Percentiles rank a stretch among this genome's conserved stretches.
These are phyloP conservation scores for Lumbricus terrestris DNA, from an alignment of 2,888 invertebrate genomes.

Conservation along the genomic window DNA sequence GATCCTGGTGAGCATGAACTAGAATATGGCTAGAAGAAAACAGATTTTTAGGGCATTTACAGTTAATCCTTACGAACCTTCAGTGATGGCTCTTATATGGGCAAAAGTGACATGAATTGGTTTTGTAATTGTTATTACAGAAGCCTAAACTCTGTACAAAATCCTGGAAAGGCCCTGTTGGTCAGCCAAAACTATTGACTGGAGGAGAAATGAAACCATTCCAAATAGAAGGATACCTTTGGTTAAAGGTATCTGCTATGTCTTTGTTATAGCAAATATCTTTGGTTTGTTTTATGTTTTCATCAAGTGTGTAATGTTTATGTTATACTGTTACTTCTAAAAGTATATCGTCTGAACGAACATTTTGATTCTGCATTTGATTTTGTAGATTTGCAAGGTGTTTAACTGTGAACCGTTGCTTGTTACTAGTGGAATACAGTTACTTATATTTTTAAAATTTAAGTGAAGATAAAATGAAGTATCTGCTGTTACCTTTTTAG, in stretches of 20 bases:
- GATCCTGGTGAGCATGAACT: no score
- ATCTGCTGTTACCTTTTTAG: constrained; percentile 44
- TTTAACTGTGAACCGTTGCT: neutral
- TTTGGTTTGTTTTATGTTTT: neutral
- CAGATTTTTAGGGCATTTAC: no score
- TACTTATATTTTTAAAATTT: neutral
- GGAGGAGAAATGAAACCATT: neutral
- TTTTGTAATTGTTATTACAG: neutral
- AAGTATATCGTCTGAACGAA: neutral
- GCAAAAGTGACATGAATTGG: neutral
- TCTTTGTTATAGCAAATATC: neutral
- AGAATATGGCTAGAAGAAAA: no score
- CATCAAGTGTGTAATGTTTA: neutral
- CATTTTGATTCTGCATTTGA: neutral
- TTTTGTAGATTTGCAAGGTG: neutral
- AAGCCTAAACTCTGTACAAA: neutral
- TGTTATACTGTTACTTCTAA: neutral
- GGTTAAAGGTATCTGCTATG: neutral
- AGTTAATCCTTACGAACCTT: no score
- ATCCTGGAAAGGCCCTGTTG: neutral
- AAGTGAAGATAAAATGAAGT: neutral
- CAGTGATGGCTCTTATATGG: no score
- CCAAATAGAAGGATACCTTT: constrained; percentile 8
- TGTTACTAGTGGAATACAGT: neutral
- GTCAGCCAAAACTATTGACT: neutral